Evolutionary conservation across 2,797 vertebrate species (phyloP).

Genomic region (Rhincodon typus): DNA sequence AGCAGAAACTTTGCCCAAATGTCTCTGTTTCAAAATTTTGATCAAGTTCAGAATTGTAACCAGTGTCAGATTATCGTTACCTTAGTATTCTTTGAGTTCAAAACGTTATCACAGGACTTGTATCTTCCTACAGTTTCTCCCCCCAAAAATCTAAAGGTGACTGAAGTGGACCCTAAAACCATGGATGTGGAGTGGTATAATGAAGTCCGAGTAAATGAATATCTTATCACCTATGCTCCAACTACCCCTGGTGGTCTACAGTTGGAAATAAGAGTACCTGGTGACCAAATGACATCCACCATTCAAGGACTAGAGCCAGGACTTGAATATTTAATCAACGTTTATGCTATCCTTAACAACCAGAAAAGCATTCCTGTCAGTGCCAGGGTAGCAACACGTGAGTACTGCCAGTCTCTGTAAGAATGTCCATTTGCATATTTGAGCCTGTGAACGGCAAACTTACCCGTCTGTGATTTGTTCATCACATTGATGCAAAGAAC

Average conservation of each 20-base stretch:
- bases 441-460: background rate
- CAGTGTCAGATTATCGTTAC: background rate
- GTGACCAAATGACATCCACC: constrained; percentile 75
- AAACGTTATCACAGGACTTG: background rate
- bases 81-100: background rate
- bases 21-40: background rate
- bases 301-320: constrained; percentile 85
- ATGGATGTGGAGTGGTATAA: constrained; percentile 90
- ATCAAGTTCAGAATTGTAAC: background rate
- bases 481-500: background rate
- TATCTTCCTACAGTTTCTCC: constrained; percentile 70
- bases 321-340: constrained; percentile 87
- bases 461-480: background rate
- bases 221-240: constrained; percentile 79
- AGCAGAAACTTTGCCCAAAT: background rate
- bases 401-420: constrained; percentile 46
- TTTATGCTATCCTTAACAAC: constrained; percentile 90
- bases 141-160: constrained; percentile 79
- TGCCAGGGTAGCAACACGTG: constrained; percentile 87
- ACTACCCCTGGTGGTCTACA: constrained; percentile 79
- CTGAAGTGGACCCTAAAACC: constrained; percentile 76
- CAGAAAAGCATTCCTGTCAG: constrained; percentile 88
- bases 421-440: background rate
- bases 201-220: constrained; percentile 80
- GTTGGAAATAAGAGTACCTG: constrained; percentile 78